A percentile compares a stretch with the other conserved stretches of the same genome.
Conservation (phyloP, 2,797 vertebrate species). For the Liparis tanakae region DNA sequence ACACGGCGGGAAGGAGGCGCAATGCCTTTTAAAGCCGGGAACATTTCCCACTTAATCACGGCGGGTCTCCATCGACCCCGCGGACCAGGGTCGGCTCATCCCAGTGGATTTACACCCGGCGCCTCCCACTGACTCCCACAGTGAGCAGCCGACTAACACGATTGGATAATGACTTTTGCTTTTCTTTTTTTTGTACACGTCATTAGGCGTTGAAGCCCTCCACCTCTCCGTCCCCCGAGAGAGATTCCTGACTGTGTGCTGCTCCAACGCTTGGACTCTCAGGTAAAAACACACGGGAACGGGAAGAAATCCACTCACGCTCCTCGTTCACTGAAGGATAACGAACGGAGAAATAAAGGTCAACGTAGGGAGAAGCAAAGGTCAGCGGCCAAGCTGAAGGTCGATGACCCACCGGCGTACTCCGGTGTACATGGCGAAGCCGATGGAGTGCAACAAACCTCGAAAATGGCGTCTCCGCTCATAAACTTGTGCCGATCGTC, state of each 20-base stretch:
- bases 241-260: not conserved
- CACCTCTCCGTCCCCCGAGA: not conserved
- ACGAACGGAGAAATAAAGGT: constrained; percentile 60
- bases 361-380: constrained; percentile 7
- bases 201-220: not conserved
- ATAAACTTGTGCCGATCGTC: not conserved
- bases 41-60: constrained; percentile 52
- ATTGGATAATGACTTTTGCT: not conserved
- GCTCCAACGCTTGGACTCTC: not conserved
- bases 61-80: constrained; percentile 42
- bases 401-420: constrained; percentile 33
- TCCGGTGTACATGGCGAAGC: constrained; percentile 2
- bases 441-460: constrained; percentile 15
- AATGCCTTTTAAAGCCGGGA: constrained; percentile 47
- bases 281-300: constrained; percentile 18
- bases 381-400: constrained; percentile 43
- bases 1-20: constrained; percentile 18
- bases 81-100: constrained; percentile 28
- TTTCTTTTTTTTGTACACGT: not conserved
- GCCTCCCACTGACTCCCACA: not conserved
- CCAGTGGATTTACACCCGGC: constrained; percentile 40
- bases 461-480: not conserved
- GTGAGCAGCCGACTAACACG: constrained; percentile 7
- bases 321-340: constrained; percentile 56
- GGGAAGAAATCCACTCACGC: constrained; percentile 38